Conservation (phyloP, 2,113 vertebrate genomes). For the Nycticorax nycticorax region DNA sequence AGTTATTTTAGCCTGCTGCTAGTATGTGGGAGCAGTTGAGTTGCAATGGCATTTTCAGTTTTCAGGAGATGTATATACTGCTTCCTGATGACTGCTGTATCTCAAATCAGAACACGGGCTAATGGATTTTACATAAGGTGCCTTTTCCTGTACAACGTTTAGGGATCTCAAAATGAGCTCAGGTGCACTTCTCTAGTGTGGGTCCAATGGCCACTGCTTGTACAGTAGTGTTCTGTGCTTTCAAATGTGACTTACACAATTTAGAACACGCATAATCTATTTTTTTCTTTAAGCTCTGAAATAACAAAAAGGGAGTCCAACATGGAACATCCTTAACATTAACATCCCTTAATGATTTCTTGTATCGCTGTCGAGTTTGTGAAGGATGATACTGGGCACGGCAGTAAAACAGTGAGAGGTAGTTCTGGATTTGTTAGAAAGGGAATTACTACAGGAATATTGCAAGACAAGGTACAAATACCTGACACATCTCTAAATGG, state of each 20-base stretch:
- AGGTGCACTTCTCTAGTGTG: not conserved
- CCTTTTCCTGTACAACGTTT: not conserved
- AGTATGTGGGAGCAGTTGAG: not conserved
- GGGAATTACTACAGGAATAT: not conserved
- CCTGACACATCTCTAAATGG: not conserved
- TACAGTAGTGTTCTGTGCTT: not conserved
- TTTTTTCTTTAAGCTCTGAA: not conserved
- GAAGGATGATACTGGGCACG: not conserved
- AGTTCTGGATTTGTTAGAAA: not conserved
- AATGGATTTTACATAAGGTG: not conserved
- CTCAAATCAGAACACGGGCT: not conserved
- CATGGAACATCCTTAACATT: not conserved
- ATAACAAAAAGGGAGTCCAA: not conserved
- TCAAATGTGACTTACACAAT: not conserved
- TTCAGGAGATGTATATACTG: not conserved
- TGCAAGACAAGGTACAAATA: not conserved
- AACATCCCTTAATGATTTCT: not conserved
- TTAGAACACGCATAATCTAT: accelerated
- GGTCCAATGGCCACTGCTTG: not conserved
- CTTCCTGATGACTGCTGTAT: not conserved
- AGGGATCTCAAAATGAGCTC: not conserved
- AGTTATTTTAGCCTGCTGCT: not conserved
- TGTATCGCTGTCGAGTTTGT: not conserved
- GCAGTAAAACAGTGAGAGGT: not conserved
- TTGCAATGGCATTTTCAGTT: not conserved